Evolutionary conservation across 1,140 invertebrate species (phyloP), one percentile per base, ranked within the genome.

Genomic region (Lordiphosa clarofinis): DNA sequence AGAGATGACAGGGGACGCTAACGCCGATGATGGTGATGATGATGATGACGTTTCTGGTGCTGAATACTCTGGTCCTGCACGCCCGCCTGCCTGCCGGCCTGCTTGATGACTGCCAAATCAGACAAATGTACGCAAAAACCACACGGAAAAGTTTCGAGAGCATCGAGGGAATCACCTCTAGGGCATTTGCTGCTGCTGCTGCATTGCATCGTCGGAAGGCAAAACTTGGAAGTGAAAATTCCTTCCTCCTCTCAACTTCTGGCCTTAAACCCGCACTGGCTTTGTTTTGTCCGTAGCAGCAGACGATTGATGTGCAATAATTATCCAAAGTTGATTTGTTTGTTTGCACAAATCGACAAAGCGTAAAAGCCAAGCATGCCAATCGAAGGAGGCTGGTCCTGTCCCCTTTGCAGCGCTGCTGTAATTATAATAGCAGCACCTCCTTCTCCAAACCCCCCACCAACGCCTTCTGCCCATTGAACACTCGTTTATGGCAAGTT

Each of bases 271-370:
- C 40, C 24, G 39, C 19, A 21, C 33, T 11, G 46, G 43, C 55
- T 71, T 79, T 72, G 60, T 54, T 59, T 43, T 71, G 50, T 54
- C 62, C 47, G 43, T 15, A 21, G 54, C 28, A 47, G 59, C 55
- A 49, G 37, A 73, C 73, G 76, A 87, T 78, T 84, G 84, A 87
- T 87, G 73, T 82, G 71, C 82, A 86, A 86, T 87, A 82, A 82
- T 87, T 87, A 87, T 87, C 84, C 76, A 82, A 87, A 87, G 82
- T 87, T 87, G 82, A 82, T 87, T 86, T 87, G 76, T 87, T 87
- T 87, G 84, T 78, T 87, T 87, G 78, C 70, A 82, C 66, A 55
- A 67, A 39, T 78, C 72, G 69, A 65, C 75, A 81, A 71, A 81
- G 75, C 71, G 67, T 75, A 72, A 75, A 81, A 81, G 76, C 73